Conservation (phyloP, 1,140 invertebrate species). For the Dysdera silvatica region DNA sequence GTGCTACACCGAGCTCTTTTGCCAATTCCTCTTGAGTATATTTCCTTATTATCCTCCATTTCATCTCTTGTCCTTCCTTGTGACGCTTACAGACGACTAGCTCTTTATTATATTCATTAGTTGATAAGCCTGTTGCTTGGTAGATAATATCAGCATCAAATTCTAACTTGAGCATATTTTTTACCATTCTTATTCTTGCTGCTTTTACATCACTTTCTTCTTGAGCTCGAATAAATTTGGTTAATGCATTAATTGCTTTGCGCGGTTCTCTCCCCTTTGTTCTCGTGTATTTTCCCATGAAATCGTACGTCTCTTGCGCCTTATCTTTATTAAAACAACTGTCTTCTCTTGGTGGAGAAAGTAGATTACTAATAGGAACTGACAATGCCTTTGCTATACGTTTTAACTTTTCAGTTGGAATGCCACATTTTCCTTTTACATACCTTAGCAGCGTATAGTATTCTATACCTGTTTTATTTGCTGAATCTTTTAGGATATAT, state of each 20-base stretch:
- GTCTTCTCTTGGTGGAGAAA: not conserved
- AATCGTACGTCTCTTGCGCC: not conserved
- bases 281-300: too few species aligned
- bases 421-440: not conserved
- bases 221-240: not conserved
- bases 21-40: not conserved
- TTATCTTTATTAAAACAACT: not conserved
- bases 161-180: not conserved
- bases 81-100: not conserved
- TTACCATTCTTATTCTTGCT: not conserved
- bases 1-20: not conserved
- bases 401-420: not conserved
- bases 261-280: not conserved
- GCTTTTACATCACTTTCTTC: not conserved
- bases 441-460: not conserved
- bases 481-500: not conserved
- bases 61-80: not conserved
- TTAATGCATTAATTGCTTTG: not conserved
- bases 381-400: not conserved
- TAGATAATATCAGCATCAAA: not conserved
- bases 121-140: not conserved
- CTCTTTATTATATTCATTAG: not conserved
- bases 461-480: not conserved
- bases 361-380: not conserved
- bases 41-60: not conserved